Conservation (phyloP, 92 coral and sea anemone genomes). For the Ricordea florida region DNA sequence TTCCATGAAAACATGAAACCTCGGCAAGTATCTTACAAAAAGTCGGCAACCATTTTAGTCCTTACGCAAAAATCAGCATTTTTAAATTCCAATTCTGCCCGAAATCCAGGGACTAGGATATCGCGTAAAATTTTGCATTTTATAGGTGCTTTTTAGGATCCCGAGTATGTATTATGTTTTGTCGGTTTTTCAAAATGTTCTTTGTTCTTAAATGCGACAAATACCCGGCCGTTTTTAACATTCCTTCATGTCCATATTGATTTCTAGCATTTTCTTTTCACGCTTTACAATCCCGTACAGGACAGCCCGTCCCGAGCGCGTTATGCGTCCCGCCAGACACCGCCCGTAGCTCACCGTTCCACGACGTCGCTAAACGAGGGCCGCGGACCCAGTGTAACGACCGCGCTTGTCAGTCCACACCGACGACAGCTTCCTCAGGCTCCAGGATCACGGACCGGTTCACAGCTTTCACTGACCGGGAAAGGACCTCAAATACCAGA, state of each 20-base stretch:
- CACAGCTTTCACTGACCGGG: conserved; percentile 85
- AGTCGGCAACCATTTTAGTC: too few species aligned
- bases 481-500: conserved; percentile 79
- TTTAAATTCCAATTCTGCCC: too few species aligned
- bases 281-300: not conserved
- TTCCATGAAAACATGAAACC: too few species aligned
- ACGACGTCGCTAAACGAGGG: conserved; percentile 92
- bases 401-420: conserved; percentile 67
- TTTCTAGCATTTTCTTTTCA: not conserved
- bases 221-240: too few species aligned
- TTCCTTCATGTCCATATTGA: not conserved
- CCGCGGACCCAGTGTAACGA: conserved; percentile 85
- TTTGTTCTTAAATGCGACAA: too few species aligned
- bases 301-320: conserved; percentile 47
- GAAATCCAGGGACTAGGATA: too few species aligned
- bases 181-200: too few species aligned
- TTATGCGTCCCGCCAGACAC: conserved; percentile 26
- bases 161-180: too few species aligned
- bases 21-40: too few species aligned
- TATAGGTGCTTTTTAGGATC: too few species aligned
- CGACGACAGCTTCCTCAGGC: conserved; percentile 90
- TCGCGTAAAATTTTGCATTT: too few species aligned
- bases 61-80: too few species aligned
- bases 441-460: conserved; percentile 81
- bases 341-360: conserved; percentile 64